Percentiles rank a stretch among this genome's conserved stretches.
phyloP scores from a whole-genome alignment of 2,113 vertebrate genomes.

The Nannobrachium achirus region DNA sequence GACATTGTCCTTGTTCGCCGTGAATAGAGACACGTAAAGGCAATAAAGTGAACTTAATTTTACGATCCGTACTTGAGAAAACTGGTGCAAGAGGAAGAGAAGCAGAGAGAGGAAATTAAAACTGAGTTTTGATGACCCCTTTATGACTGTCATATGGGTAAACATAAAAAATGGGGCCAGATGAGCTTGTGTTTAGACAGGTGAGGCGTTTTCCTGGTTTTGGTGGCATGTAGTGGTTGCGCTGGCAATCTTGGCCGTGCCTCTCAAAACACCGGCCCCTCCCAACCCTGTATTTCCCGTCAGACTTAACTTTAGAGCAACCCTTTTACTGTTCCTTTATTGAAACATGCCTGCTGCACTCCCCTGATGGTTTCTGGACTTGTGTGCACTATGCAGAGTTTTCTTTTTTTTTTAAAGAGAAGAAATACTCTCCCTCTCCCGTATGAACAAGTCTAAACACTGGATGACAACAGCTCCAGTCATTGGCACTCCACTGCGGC shows the following conservation, averaged over 20 bases:
- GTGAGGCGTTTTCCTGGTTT: conserved; percentile 28
- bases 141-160: conserved; percentile 25
- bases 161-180: conserved; percentile 33
- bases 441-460: conserved; percentile 67
- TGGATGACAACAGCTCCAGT: conserved; percentile 59
- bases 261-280: conserved; percentile 32
- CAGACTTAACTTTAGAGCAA: conserved; percentile 4
- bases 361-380: conserved; percentile 49
- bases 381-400: background rate
- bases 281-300: conserved; percentile 44
- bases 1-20: background rate
- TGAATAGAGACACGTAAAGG: conserved; percentile 10
- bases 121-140: conserved; percentile 20
- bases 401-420: too few species aligned
- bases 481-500: conserved; percentile 48
- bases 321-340: conserved; percentile 10
- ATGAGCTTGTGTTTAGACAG: conserved; percentile 50
- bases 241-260: conserved; percentile 29
- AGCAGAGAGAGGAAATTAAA: conserved; percentile 8
- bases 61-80: too few species aligned
- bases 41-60: conserved; percentile 1
- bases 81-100: too few species aligned
- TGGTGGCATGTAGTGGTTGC: conserved; percentile 14
- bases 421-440: conserved; percentile 21
- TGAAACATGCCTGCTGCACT: conserved; percentile 25